Percentiles rank a stretch among this genome's conserved stretches.
Conservation (phyloP, 1,140 invertebrate species). For the Copidosoma floridanum region DNA sequence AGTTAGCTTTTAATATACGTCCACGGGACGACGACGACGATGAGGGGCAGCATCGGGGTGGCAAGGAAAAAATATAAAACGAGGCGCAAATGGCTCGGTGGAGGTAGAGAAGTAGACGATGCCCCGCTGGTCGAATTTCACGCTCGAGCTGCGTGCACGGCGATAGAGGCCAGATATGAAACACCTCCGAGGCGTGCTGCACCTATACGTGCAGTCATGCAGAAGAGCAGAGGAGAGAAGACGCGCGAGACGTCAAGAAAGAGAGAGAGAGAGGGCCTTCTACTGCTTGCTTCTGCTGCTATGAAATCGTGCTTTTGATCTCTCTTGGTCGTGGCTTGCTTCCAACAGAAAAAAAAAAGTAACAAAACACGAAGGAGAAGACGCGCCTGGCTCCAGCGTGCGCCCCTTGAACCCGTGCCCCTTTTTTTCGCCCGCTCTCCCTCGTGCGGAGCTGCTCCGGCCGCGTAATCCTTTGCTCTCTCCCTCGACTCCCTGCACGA, state of each 20-base stretch:
- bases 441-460: background rate
- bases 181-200: constrained; percentile 42
- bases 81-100: background rate
- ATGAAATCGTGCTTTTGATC: constrained; percentile 27
- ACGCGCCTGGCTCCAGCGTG: constrained; percentile 8
- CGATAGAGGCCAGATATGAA: constrained; percentile 49
- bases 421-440: background rate
- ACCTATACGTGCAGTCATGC: constrained; percentile 29
- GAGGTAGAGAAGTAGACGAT: constrained; percentile 33
- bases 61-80: background rate
- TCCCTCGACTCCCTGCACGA: background rate
- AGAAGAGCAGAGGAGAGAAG: no score
- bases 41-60: background rate
- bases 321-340: no score
- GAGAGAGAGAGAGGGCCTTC: no score
- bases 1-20: background rate
- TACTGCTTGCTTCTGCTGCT: constrained; percentile 23
- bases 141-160: constrained; percentile 50
- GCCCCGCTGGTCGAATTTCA: constrained; percentile 48
- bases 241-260: constrained; percentile 29
- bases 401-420: background rate
- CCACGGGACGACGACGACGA: background rate
- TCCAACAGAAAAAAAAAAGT: background rate
- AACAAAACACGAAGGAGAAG: background rate
- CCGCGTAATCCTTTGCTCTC: no score